A percentile compares a stretch with the other conserved stretches of the same genome.
Evolutionary conservation across 1,140 invertebrate genomes (phyloP).

Genomic region (Drosophila gunungcola): DNA sequence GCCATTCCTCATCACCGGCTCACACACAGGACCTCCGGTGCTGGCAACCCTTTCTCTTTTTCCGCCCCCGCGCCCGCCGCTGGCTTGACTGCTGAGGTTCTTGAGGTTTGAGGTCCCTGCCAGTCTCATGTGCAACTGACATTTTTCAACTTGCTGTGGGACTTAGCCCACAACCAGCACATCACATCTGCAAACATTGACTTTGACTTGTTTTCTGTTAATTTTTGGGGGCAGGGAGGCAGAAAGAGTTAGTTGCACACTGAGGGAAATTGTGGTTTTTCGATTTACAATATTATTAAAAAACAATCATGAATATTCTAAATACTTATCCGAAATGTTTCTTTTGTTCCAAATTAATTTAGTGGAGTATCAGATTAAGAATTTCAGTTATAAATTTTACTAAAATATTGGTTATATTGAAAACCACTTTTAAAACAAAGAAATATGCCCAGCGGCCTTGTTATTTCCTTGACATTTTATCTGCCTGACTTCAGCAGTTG

Average conservation of each 20-base stretch:
- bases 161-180: slow-evolving; percentile 26
- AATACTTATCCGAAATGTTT: no score
- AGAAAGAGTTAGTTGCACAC: slow-evolving; percentile 8
- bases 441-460: no score
- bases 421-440: no score
- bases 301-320: no score
- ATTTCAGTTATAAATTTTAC: no score
- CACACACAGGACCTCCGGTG: slow-evolving; percentile 7
- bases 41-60: neutral
- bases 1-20: slow-evolving; percentile 41
- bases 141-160: slow-evolving; percentile 64
- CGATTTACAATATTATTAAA: no score
- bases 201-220: slow-evolving; percentile 63
- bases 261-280: slow-evolving; percentile 20
- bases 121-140: slow-evolving; percentile 57
- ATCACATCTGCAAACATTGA: slow-evolving; percentile 66
- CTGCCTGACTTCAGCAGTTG: neutral
- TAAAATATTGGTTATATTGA: no score
- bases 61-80: neutral
- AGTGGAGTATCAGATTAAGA: no score
- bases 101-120: slow-evolving; percentile 35
- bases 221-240: slow-evolving; percentile 29
- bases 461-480: no score
- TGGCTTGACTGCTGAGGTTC: slow-evolving; percentile 51
- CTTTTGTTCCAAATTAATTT: no score